Evolutionary conservation across 2,888 invertebrate genomes (phyloP).

Genomic region (Scrobipalpa costella): DNA sequence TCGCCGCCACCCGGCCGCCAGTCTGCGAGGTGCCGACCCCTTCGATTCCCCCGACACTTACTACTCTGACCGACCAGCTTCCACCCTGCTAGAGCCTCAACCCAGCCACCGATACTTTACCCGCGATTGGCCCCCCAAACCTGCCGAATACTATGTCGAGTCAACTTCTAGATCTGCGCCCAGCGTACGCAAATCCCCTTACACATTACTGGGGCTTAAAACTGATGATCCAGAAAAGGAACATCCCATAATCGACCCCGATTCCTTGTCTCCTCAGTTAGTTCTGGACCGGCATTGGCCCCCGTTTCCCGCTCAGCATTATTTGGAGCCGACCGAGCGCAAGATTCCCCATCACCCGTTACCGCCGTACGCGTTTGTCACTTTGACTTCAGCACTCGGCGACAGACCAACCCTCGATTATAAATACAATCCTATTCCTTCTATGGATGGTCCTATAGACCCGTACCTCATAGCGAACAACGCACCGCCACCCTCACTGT

Average conservation of each 20-base stretch:
- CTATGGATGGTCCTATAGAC: slow-evolving; percentile 67
- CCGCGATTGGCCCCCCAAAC: slow-evolving; percentile 66
- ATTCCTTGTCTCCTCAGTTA: slow-evolving; percentile 67
- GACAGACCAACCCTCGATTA: slow-evolving; percentile 68
- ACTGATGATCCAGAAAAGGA: slow-evolving; percentile 59
- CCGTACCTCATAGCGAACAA: slow-evolving; percentile 62
- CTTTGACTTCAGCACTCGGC: slow-evolving; percentile 71
- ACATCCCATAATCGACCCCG: slow-evolving; percentile 63
- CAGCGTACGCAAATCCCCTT: slow-evolving; percentile 57
- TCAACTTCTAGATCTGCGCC: slow-evolving; percentile 60
- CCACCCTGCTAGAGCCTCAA: slow-evolving; percentile 59
- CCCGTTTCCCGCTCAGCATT: slow-evolving; percentile 73
- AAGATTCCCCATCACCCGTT: slow-evolving; percentile 63
- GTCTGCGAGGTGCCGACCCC: slow-evolving; percentile 77
- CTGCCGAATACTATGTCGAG: slow-evolving; percentile 71
- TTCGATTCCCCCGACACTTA: slow-evolving; percentile 45
- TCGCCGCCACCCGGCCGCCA: slow-evolving; percentile 72
- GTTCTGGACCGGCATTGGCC: slow-evolving; percentile 71
- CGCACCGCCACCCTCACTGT: slow-evolving; percentile 65
- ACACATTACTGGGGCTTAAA: slow-evolving; percentile 69
- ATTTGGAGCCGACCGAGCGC: slow-evolving; percentile 63
- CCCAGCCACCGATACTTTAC: slow-evolving; percentile 71
- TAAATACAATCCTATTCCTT: slow-evolving; percentile 67
- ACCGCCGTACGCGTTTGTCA: slow-evolving; percentile 68
- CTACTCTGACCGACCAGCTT: slow-evolving; percentile 42